Percentiles rank a stretch among this genome's conserved stretches.
These are phyloP conservation scores for Acanthosepion lycidas DNA, from an alignment of 2,888 invertebrate genomes.

Conservation along the genomic window DNA sequence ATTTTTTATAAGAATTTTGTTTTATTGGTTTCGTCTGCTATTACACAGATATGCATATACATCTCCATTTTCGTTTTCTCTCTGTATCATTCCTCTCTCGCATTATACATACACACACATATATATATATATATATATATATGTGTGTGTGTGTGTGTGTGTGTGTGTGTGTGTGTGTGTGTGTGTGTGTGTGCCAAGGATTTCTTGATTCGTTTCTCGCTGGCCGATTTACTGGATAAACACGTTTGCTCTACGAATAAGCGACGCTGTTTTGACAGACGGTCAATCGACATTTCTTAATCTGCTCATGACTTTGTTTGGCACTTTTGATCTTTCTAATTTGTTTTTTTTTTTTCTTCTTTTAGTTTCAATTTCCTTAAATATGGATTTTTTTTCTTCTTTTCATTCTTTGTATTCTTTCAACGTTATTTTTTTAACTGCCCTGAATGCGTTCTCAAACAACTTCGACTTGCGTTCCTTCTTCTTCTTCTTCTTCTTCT, in stretches of 20 bases:
- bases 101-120: background rate
- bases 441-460: background rate
- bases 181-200: background rate
- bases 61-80: background rate
- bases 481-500: no score
- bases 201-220: background rate
- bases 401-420: background rate
- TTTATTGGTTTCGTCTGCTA: background rate
- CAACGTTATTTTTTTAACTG: background rate
- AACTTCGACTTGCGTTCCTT: background rate
- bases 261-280: background rate
- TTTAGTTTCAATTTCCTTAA: background rate
- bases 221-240: background rate
- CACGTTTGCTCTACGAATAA: background rate
- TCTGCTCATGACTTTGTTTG: background rate
- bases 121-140: no score
- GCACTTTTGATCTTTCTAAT: background rate
- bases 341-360: background rate
- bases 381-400: background rate
- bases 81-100: background rate
- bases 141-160: background rate
- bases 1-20: background rate
- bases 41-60: background rate
- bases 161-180: background rate
- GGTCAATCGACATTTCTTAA: background rate